These are phyloP conservation scores for Accipiter virgatus DNA, from an alignment of 2,113 vertebrate species.

Conservation along the genomic window DNA sequence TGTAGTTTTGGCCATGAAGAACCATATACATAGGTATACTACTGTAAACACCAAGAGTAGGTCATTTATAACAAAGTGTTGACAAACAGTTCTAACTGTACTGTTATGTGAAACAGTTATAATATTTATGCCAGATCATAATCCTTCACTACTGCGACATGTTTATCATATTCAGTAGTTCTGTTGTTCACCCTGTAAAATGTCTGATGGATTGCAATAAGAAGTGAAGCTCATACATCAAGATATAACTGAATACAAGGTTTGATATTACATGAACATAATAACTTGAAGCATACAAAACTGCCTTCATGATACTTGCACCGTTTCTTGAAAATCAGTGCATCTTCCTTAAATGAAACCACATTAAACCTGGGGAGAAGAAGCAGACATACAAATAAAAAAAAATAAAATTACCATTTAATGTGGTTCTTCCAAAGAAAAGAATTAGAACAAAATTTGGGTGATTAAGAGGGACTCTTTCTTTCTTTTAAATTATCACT, in stretches of 20 bases:
- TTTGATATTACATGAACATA: background rate
- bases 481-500: background rate
- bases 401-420: background rate
- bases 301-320: background rate
- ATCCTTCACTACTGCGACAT: background rate
- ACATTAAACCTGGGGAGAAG: background rate
- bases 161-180: conserved; percentile 17
- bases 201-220: conserved; percentile 4
- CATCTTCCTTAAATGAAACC: background rate
- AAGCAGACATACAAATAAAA: background rate
- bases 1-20: background rate
- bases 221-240: conserved; percentile 37
- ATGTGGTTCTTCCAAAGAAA: background rate
- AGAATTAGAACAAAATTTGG: background rate
- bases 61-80: background rate
- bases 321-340: background rate
- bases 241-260: background rate
- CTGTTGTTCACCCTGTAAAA: background rate
- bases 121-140: background rate
- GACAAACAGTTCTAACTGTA: background rate
- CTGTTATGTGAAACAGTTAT: background rate
- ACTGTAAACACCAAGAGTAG: background rate
- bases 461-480: background rate
- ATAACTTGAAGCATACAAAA: background rate
- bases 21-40: rapidly evolving